Conservation (phyloP, 2,797 vertebrate genomes). For the Myripristis murdjan region DNA sequence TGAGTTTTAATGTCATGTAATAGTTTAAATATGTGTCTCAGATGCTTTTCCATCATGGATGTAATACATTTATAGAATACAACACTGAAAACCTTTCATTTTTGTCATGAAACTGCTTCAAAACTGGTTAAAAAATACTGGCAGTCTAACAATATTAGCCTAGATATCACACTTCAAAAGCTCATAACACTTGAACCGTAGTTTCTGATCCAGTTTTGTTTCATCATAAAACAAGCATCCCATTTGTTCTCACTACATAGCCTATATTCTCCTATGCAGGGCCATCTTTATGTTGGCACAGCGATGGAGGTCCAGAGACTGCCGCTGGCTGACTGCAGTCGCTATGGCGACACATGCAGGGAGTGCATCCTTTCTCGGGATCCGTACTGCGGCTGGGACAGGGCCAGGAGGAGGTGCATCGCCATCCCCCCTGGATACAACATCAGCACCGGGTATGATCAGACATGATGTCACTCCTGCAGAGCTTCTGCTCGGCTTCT, state of each 20-base stretch:
- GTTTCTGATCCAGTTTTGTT: neutral
- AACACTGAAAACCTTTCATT: too few species aligned
- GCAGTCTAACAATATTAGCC: too few species aligned
- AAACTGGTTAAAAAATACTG: too few species aligned
- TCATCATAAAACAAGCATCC: neutral
- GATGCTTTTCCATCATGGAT: too few species aligned
- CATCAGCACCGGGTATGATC: constrained; percentile 74
- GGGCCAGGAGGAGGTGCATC: constrained; percentile 80
- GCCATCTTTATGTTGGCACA: constrained; percentile 87
- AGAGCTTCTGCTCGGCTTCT: constrained; percentile 5
- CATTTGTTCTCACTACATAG: too few species aligned
- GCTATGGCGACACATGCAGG: constrained; percentile 86
- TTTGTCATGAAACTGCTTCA: too few species aligned
- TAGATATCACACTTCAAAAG: too few species aligned
- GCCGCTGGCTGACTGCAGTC: constrained; percentile 85
- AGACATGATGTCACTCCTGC: constrained; percentile 33
- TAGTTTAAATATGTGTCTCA: too few species aligned
- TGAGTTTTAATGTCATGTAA: too few species aligned
- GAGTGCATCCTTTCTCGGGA: constrained; percentile 86
- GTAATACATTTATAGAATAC: too few species aligned
- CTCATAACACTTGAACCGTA: too few species aligned
- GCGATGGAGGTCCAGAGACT: constrained; percentile 86
- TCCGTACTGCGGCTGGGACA: constrained; percentile 87
- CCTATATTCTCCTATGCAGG: constrained; percentile 68
- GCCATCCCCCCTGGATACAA: constrained; percentile 82